Evolutionary conservation across 2,113 vertebrate species (phyloP), one percentile per base, ranked within the genome.

Genomic region (Rhodinocichla rosea): DNA sequence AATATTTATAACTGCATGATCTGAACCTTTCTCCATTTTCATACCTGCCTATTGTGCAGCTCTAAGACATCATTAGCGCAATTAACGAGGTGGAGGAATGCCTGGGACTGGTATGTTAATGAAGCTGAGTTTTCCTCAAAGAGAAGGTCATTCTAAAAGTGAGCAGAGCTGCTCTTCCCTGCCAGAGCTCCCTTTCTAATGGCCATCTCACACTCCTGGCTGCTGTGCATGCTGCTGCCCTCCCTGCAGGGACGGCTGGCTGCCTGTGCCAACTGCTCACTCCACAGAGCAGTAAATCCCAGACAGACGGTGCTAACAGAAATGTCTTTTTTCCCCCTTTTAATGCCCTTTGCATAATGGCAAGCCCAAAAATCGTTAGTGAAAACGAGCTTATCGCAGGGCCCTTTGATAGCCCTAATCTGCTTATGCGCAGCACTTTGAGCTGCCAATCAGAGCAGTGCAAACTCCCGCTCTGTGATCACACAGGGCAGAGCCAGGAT

Each of bases 331-430:
- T 26, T n/a, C 75, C 56, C 45, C 53, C 63, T 92, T 96, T 93
- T 95, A 97, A 97, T 96, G 92, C 93, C 96, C 93, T 97, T 94
- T 97, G 96, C 95, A 96, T 97, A 97, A 97, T 88, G 92, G 90
- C 91, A 95, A 96, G 81, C 90, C 93, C 96, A 89, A 89, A 97
- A 96, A 95, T 96, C 76, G 63, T 96, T 96, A 96, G 94, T 89
- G 95, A 94, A 97, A 96, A 96, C 90, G 81, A 97, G 97, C 96
- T 97, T 97, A 97, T 96, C 70, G 27, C 79, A 91, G 76, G 95
- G 92, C 90, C 83, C 95, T 97, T 97, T 97, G 95, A 97, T 95
- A 97, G 94, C 93, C 95, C 91, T 97, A 97, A 97, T 97, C 96
- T 97, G 96, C 95, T 97, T 97, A 97, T 26, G 89, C n/a, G 7